These are phyloP conservation scores for Antennarius maculatus DNA, from an alignment of 2,797 vertebrate genomes.

Conservation along the genomic window DNA sequence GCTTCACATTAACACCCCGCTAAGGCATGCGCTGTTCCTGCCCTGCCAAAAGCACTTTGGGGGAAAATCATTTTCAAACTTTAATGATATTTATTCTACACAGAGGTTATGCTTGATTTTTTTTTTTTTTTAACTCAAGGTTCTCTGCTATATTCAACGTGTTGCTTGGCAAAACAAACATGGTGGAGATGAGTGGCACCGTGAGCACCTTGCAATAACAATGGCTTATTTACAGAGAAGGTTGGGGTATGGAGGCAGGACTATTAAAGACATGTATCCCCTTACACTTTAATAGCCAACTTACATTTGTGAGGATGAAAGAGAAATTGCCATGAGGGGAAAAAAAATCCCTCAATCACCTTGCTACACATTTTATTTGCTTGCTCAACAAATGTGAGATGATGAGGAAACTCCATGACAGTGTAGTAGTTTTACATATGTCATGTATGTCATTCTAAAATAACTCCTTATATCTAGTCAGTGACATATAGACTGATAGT, in stretches of 20 bases:
- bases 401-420: conserved; percentile 43
- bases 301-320: conserved; percentile 54
- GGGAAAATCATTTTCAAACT: conserved; percentile 76
- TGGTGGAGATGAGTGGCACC: conserved; percentile 76
- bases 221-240: conserved; percentile 84
- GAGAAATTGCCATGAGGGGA: conserved; percentile 24
- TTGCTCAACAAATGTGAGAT: conserved; percentile 58
- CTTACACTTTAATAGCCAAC: conserved; percentile 72
- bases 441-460: conserved; percentile 33
- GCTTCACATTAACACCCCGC: conserved; percentile 68
- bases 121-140: conserved; percentile 58
- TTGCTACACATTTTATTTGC: conserved; percentile 42
- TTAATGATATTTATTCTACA: conserved; percentile 87
- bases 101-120: conserved; percentile 75
- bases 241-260: conserved; percentile 73
- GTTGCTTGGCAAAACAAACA: conserved; percentile 88
- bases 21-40: conserved; percentile 34
- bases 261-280: conserved; percentile 74
- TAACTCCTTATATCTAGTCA: background rate
- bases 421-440: conserved; percentile 31
- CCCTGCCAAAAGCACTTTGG: conserved; percentile 75
- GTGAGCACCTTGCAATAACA: conserved; percentile 80
- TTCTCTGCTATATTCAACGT: conserved; percentile 75
- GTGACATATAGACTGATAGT: conserved; percentile 5
- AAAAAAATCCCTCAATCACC: conserved; percentile 39